Evolutionary conservation across 2,888 invertebrate genomes (phyloP).

Genomic region (Meganola albula): DNA sequence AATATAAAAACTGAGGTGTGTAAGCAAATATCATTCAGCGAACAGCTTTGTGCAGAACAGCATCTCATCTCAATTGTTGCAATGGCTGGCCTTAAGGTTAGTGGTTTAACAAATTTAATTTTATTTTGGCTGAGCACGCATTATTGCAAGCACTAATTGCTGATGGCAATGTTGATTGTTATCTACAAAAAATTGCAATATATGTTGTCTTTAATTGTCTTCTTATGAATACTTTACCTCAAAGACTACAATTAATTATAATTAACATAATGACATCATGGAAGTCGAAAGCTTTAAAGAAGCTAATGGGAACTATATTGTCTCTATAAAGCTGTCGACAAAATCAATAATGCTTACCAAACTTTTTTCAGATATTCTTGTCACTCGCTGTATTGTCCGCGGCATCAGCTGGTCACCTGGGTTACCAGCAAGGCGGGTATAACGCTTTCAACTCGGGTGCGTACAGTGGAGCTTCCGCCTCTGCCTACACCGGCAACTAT

Average conservation of each 20-base stretch:
- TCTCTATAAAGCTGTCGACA: no score
- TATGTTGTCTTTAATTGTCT: no score
- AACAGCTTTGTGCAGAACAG: constrained; percentile 26
- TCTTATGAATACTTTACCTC: no score
- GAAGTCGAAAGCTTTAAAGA: no score
- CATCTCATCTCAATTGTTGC: constrained; percentile 14
- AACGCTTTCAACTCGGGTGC: constrained; percentile 28
- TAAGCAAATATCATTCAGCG: constrained; percentile 38
- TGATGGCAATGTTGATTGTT: no score
- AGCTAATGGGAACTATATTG: no score
- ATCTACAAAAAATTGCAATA: no score
- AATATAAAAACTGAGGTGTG: constrained; percentile 43
- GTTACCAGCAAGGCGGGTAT: constrained; percentile 24
- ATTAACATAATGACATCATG: no score
- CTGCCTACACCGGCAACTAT: constrained; percentile 25
- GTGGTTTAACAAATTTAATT: constrained; percentile 6
- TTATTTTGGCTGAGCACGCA: neutral
- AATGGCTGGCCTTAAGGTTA: constrained; percentile 36
- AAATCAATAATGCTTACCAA: no score
- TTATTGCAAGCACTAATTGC: neutral
- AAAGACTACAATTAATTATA: no score
- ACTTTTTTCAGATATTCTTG: constrained; percentile 37
- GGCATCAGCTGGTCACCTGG: constrained; percentile 38
- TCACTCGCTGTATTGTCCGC: constrained; percentile 32
- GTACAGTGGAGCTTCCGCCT: constrained; percentile 29